phyloP scores from a whole-genome alignment of 2,888 invertebrate genomes.

The Campopleginae sp. region DNA sequence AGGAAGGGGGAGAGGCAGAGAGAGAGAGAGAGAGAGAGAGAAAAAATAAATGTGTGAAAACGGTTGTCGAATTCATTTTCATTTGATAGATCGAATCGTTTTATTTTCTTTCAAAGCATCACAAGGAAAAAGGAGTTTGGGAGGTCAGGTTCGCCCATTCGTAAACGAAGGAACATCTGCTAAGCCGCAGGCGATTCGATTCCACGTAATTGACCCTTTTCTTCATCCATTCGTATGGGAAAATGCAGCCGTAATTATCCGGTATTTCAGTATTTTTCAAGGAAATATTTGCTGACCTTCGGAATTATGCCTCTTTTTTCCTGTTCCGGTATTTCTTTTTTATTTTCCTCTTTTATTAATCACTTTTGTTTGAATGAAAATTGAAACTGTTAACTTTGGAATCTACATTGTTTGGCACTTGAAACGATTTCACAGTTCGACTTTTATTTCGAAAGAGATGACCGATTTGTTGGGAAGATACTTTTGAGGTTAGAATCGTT shows the following conservation, averaged over 20 bases:
- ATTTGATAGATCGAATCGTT: not conserved
- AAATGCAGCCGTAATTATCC: not conserved
- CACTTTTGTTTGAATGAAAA: not conserved
- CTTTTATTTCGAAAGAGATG: not conserved
- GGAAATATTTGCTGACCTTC: not conserved
- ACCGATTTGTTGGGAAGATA: not conserved
- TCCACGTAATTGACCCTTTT: not conserved
- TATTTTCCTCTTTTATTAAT: not conserved
- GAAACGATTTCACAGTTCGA: not conserved
- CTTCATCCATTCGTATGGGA: not conserved
- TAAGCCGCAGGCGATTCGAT: not conserved
- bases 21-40: not conserved
- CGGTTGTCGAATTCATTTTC: not conserved
- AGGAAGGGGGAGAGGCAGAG: not conserved
- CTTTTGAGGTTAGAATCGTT: not conserved
- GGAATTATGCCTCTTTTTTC: not conserved
- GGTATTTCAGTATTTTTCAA: not conserved
- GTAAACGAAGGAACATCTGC: not conserved
- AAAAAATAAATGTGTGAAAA: not conserved
- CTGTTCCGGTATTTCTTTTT: not conserved
- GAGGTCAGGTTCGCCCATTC: not conserved
- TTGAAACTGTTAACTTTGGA: not conserved
- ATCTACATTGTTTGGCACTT: not conserved
- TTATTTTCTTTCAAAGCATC: not conserved
- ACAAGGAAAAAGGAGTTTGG: not conserved